Conservation (phyloP, 2,797 vertebrate species). For the Zenarchopterus dispar region DNA sequence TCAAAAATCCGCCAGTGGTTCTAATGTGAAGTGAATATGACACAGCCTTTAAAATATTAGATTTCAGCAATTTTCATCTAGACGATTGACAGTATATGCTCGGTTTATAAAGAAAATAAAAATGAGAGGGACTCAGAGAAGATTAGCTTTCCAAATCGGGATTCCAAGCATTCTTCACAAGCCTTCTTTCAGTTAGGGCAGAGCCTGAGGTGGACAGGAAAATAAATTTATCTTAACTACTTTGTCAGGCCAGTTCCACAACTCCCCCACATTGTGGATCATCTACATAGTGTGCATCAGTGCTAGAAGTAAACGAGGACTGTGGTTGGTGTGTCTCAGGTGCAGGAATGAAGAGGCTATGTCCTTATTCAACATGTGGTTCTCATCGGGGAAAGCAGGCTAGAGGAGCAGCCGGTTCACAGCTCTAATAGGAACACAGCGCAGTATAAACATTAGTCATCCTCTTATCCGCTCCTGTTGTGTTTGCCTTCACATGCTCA, state of each 20-base stretch:
- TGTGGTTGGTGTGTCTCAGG: constrained; percentile 49
- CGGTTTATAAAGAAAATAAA: constrained; percentile 20
- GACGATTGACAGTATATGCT: constrained; percentile 17
- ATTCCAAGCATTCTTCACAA: constrained; percentile 80
- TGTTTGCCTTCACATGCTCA: constrained; percentile 56
- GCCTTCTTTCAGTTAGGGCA: constrained; percentile 70
- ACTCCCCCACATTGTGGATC: constrained; percentile 27
- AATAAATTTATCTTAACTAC: constrained; percentile 58
- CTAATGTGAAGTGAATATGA: constrained; percentile 7
- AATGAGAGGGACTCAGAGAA: constrained; percentile 21
- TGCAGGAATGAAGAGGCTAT: constrained; percentile 42
- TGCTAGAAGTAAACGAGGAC: constrained; percentile 27
- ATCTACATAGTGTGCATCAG: constrained; percentile 20
- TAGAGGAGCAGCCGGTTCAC: constrained; percentile 47
- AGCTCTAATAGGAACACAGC: constrained; percentile 58
- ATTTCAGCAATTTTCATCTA: constrained; percentile 9
- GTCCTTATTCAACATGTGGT: constrained; percentile 70
- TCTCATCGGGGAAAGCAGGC: constrained; percentile 63
- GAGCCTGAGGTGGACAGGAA: constrained; percentile 52
- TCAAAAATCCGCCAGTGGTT: neutral
- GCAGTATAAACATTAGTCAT: constrained; percentile 70
- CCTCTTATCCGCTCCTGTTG: constrained; percentile 52
- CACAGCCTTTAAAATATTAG: constrained; percentile 3
- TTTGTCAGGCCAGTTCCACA: constrained; percentile 22
- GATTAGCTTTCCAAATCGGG: constrained; percentile 60